Conservation (phyloP, 64 coral and sea anemone species). For the Cladopsammia gracilis region DNA sequence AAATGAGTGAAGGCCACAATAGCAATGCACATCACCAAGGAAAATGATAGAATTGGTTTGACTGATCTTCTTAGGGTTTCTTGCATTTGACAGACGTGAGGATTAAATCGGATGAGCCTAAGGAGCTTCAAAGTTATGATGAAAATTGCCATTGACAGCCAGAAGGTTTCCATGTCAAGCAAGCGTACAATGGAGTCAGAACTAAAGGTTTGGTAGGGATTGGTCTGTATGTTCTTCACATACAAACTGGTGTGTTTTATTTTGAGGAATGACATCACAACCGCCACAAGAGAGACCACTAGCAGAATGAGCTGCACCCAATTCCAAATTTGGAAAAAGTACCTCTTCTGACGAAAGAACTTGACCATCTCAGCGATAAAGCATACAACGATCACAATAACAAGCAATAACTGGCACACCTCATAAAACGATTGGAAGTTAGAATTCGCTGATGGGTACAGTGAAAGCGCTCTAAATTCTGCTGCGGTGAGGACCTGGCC, state of each 20-base stretch:
- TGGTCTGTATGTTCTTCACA: constrained; percentile 26
- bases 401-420: constrained; percentile 34
- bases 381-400: constrained; percentile 10
- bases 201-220: constrained; percentile 36
- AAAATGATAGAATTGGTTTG: constrained; percentile 20
- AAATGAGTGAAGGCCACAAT: constrained; percentile 22
- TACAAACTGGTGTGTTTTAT: constrained; percentile 19
- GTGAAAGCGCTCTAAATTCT: constrained; percentile 8
- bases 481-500: not conserved
- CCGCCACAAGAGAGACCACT: not conserved
- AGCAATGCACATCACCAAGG: not conserved
- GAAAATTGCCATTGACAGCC: constrained; percentile 38
- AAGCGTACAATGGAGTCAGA: not conserved
- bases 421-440: constrained; percentile 20
- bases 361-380: constrained; percentile 21
- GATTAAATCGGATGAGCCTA: constrained; percentile 45
- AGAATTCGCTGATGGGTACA: constrained; percentile 18
- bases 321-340: constrained; percentile 41
- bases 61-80: constrained; percentile 34
- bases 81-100: constrained; percentile 31
- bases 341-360: constrained; percentile 4
- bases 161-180: constrained; percentile 14
- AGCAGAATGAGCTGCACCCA: constrained; percentile 41
- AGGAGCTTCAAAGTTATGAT: constrained; percentile 24
- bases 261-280: constrained; percentile 12